Base-by-base conservation (phyloP, 2,113 vertebrate species). In the Heloderma charlesbogerti region DNA sequence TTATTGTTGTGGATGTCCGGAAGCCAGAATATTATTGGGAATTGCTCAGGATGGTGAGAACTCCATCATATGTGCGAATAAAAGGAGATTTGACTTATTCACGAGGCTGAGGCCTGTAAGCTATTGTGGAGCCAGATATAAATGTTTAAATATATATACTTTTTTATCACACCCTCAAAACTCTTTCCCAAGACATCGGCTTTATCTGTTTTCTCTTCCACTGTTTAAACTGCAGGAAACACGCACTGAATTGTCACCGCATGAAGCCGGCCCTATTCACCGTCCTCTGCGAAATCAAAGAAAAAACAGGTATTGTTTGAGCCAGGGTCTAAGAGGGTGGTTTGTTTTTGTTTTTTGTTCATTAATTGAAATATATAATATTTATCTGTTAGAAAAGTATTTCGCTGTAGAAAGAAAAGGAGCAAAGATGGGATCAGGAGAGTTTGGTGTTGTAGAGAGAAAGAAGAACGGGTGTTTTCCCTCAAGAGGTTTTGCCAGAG, bases 251-350 rank as follows among this genome's bases (percentile, higher is more conserved):
- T 97, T 99, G 98, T 96, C 98, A 99, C 97, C 97, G 98, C 95
- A 99, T 99, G 98, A 99, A 99, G 95, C 98, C 98, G 81, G 98
- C 98, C 88, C 98, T 99, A 94, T 99, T 99, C 97, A 99, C 98
- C 31, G 98, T 99, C 94, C 98, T 99, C 94, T 99, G 98, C 92
- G 98, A 99, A 96, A 99, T 99, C 98, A 99, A 99, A 97, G 98
- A 99, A 95, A 99, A 99, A 96, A 99, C 98, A 27, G 98, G 98
- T 99, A 96, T 22, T 95, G 71, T 88, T 67, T 74, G 79, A 40
- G 40, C 29, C 20, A 29, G 54, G 40, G 81, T 78, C 72, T 12
- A 43, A 37, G 29, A 60, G 15, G 72, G 69, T 22, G 37, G 16
- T 16, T 13, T 60, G 27, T 13, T 29, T 12, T 43, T n/a, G 10